A percentile compares a stretch with the other conserved stretches of the same genome.
These are phyloP conservation scores for Athripsodes cinereus DNA, from an alignment of 2,888 invertebrate genomes.

Conservation along the genomic window DNA sequence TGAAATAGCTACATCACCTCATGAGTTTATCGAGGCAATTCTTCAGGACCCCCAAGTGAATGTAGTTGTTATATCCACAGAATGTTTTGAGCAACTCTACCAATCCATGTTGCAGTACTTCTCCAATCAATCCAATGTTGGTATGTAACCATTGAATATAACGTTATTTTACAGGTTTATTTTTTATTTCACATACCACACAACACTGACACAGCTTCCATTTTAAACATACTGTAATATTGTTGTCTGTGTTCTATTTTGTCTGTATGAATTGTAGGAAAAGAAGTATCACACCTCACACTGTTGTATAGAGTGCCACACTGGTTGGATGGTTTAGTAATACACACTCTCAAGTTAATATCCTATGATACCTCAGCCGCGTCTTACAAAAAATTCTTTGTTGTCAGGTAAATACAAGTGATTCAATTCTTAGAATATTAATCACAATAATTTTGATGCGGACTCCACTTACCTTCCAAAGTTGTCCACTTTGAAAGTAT, in stretches of 20 bases:
- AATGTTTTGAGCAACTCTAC: constrained; percentile 25
- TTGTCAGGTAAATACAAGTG: constrained; percentile 21
- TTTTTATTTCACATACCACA: constrained; percentile 20
- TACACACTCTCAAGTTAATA: constrained; percentile 26
- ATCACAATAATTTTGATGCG: too few species aligned
- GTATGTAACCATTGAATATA: background rate
- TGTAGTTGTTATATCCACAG: constrained; percentile 26
- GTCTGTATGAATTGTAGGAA: constrained; percentile 17
- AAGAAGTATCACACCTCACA: constrained; percentile 20
- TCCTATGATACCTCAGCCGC: constrained; percentile 28
- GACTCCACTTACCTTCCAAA: too few species aligned
- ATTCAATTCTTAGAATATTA: too few species aligned
- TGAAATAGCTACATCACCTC: constrained; percentile 25
- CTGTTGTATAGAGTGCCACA: constrained; percentile 8
- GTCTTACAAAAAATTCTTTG: constrained; percentile 22
- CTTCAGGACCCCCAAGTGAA: constrained; percentile 25
- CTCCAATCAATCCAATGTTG: constrained; percentile 6
- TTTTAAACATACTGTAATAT: background rate
- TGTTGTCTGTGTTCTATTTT: background rate
- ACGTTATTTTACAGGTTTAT: constrained; percentile 8
- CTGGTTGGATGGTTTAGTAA: constrained; percentile 21
- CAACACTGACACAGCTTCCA: too few species aligned
- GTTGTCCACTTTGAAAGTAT: too few species aligned
- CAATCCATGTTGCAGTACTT: constrained; percentile 9
- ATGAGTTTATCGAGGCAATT: constrained; percentile 28